Evolutionary conservation across 2,797 vertebrate genomes (phyloP), one percentile per base, ranked within the genome.

Genomic region (Valencia hispanica): DNA sequence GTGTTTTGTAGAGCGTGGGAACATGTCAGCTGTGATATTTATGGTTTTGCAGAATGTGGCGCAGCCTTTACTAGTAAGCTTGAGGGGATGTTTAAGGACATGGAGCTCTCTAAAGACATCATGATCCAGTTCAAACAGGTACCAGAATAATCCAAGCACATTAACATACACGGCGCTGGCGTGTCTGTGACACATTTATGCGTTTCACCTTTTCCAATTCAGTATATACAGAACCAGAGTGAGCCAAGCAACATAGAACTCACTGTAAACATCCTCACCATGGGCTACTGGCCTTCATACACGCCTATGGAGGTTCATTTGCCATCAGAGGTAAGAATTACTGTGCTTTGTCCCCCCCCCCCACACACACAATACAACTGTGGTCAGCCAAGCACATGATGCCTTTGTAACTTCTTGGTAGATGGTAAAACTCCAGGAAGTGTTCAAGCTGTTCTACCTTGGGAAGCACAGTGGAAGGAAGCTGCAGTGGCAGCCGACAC

Each of bases 121-220:
- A 99, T 99, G 98, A 98, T 99, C 92, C 98, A 99, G 80, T 99
- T 98, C 93, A 99, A 99, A 96, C 98, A 99, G 97, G 98, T 99
- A 96, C 45, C 0, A 32, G 2, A 41, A 32, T 1, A 47, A 17
- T 74, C 41, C 51, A 22, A 32, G 34, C 47, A 63, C 30, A 27
- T 27, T 25, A 0, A 74, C 34, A 9, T 25, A n/a, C 1, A 70
- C 55, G 36, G 15, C 59, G 50, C 2, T 32, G 39, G 50, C 11
- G 48, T 47, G 3, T 34, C 14, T 6, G 51, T 53, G 20, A 17
- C 15, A 6, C 11, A 18, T 50, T 77, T 34, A 36, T 41, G 50
- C 73, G 15, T 5, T 36, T 79, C 73, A 59, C n/a, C 14, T 71
- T 55, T 32, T 0, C 78, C 20, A 41, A 27, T 59, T 51, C 85